phyloP scores from a whole-genome alignment of 2,888 invertebrate species.

The Maniola hyperantus region DNA sequence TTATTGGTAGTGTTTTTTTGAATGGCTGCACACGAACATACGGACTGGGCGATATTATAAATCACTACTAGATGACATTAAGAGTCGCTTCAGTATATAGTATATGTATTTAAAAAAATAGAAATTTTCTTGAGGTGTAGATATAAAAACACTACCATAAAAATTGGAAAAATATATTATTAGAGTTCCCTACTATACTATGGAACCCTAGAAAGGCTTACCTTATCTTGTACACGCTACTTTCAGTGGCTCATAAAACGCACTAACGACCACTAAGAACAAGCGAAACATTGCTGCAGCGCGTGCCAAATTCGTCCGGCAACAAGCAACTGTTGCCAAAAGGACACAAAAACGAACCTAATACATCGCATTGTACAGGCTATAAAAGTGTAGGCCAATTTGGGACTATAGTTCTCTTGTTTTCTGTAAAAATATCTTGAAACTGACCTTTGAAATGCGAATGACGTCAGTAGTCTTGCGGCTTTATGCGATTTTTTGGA shows the following conservation, averaged over 20 bases:
- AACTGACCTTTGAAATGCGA: not conserved
- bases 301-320: slow-evolving; percentile 33
- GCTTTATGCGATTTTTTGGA: too few relatives aligned
- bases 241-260: slow-evolving; percentile 32
- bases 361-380: slow-evolving; percentile 17
- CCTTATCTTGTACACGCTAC: slow-evolving; percentile 19
- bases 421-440: not conserved
- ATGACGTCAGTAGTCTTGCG: too few relatives aligned
- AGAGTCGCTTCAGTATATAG: too few relatives aligned
- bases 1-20: too few relatives aligned
- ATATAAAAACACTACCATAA: too few relatives aligned
- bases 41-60: too few relatives aligned
- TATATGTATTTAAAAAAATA: too few relatives aligned
- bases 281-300: slow-evolving; percentile 28
- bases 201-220: not conserved
- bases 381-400: slow-evolving; percentile 14
- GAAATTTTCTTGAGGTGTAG: too few relatives aligned
- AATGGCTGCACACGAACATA: too few relatives aligned
- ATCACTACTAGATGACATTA: too few relatives aligned
- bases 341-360: slow-evolving; percentile 18
- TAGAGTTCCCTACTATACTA: too few relatives aligned
- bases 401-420: not conserved
- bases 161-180: too few relatives aligned
- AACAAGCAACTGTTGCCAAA: slow-evolving; percentile 35
- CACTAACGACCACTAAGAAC: slow-evolving; percentile 35